A percentile compares a stretch with the other conserved stretches of the same genome.
Conservation (phyloP, 2,113 vertebrate species). For the Edolisoma coerulescens region DNA sequence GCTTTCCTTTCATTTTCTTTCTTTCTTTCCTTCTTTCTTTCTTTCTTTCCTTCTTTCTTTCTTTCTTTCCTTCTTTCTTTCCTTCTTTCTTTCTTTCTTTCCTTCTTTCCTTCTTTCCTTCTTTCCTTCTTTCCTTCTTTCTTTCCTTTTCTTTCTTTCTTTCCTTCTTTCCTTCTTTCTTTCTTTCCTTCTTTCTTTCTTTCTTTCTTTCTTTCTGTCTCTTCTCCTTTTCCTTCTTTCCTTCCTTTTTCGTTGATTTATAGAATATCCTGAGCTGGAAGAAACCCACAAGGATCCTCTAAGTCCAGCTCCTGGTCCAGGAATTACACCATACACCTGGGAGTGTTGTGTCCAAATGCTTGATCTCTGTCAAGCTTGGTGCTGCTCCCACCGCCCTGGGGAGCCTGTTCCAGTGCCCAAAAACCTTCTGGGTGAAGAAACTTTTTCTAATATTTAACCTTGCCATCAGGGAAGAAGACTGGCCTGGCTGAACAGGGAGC, state of each 20-base stretch:
- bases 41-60: accelerated
- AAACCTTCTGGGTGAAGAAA: neutral
- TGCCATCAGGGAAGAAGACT: neutral
- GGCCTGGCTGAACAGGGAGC: too few relatives aligned
- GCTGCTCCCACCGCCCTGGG: too few relatives aligned
- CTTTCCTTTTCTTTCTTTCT: neutral
- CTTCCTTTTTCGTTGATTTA: neutral
- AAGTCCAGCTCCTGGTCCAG: neutral
- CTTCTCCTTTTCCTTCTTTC: neutral
- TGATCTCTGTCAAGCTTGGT: neutral
- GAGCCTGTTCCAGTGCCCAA: too few relatives aligned
- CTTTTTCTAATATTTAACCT: neutral
- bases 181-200: accelerated
- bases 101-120: accelerated
- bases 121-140: accelerated
- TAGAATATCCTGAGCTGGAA: neutral
- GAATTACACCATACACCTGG: too few relatives aligned
- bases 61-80: accelerated
- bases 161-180: too few relatives aligned
- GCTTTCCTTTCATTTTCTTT: accelerated
- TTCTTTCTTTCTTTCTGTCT: accelerated
- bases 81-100: too few relatives aligned
- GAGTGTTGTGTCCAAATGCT: neutral
- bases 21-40: accelerated
- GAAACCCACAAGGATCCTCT: neutral